Evolutionary conservation across 2,797 vertebrate genomes (phyloP).

Genomic region (Vespertilio murinus): DNA sequence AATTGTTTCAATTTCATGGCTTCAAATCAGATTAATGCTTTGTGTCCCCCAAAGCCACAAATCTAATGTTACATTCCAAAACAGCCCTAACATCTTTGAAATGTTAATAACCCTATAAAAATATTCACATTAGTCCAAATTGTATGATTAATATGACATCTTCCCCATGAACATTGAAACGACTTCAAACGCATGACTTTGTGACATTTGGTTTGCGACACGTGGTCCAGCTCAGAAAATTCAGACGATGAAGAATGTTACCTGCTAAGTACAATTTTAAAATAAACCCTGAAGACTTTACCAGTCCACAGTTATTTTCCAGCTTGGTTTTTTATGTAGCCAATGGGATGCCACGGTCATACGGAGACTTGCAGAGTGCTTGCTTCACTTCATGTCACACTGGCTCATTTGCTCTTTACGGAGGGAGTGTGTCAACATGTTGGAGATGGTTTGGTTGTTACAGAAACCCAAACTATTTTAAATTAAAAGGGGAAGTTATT

Average conservation of each 20-base stretch:
- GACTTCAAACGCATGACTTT: slow-evolving; percentile 62
- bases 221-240: slow-evolving; percentile 41
- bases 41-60: slow-evolving; percentile 67
- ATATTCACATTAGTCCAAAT: slow-evolving; percentile 78
- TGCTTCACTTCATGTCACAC: not conserved
- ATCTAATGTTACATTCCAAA: slow-evolving; percentile 76
- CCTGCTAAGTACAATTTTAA: not conserved
- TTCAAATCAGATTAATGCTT: slow-evolving; percentile 62
- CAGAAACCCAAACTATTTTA: not conserved
- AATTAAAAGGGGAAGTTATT: not conserved
- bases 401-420: not conserved
- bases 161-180: slow-evolving; percentile 66
- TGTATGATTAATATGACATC: slow-evolving; percentile 75
- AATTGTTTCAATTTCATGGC: slow-evolving; percentile 3
- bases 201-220: slow-evolving; percentile 38
- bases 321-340: not conserved
- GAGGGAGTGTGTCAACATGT: not conserved
- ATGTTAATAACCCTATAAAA: slow-evolving; percentile 80
- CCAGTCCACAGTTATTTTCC: not conserved
- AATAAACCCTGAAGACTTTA: slow-evolving; percentile 17
- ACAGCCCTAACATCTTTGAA: slow-evolving; percentile 76
- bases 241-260: not conserved
- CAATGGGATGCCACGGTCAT: not conserved
- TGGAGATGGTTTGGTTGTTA: not conserved
- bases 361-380: not conserved